Base-by-base conservation (phyloP, 1,140 invertebrate genomes). In the Meloidogyne floridensis region DNA sequence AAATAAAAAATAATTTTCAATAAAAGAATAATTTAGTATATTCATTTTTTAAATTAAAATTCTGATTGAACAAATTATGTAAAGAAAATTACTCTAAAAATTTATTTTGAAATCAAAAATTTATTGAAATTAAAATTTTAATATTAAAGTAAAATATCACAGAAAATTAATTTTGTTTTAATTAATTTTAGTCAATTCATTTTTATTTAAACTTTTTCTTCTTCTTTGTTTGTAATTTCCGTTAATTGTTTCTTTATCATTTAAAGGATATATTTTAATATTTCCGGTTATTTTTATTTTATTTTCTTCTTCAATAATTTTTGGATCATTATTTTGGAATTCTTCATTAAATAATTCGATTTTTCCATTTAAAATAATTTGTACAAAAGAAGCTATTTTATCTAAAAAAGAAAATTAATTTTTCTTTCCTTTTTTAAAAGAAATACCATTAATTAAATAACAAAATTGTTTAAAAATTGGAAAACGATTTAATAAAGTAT, bases 401-500 rank as follows among this genome's bases (percentile, higher is more conserved):
- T 59, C 56, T 15, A 59, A 59, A 59, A 9, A 59, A 15, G 4
- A 15, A 15, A 59, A 65, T n/a, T 65, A 15, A 59, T n/a, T 65
- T 65, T 65, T n/a, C 7, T 65, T 47, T 47, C 47, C 47, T 6
- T 47, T 47, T 47, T 8, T 47, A 47, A 6, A 47, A 47, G 47
- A 47, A 47, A 47, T 47, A 47, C 59, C 59, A 65, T 65, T 65
- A 65, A 65, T 65, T 65, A 65, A n/a, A 65, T 6, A 65, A 65
- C 59, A 65, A 65, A 6, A n/a, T n/a, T 65, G 15, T n/a, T 18
- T 65, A 65, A n/a, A 65, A n/a, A 65, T 5, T 5, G 59, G 59
- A 69, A 80, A 81, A 18, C 18, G n/a, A 18, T 76, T 42, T 15
- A 80, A 32, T 32, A 32, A 59, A 2, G 71, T 71, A 9, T 81